These are phyloP conservation scores for Monopis laevigella DNA, from an alignment of 2,888 invertebrate species.

Conservation along the genomic window DNA sequence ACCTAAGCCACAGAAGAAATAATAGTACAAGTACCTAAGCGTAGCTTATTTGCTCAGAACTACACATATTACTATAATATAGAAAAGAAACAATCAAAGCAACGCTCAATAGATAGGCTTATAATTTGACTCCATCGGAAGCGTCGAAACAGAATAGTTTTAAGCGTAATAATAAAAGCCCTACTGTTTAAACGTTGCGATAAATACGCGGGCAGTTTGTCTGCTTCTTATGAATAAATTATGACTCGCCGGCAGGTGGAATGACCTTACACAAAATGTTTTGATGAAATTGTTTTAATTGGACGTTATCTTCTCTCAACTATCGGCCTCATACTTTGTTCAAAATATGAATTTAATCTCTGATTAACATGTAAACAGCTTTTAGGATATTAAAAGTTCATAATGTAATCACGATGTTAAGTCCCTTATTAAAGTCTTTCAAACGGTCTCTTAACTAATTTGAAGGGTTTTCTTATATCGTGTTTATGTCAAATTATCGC, in stretches of 20 bases:
- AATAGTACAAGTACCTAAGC: too few relatives aligned
- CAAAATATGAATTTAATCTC: slow-evolving; percentile 50
- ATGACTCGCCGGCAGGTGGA: slow-evolving; percentile 56
- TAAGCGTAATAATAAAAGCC: too few relatives aligned
- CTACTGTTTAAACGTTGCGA: slow-evolving; percentile 23
- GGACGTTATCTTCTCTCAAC: slow-evolving; percentile 51
- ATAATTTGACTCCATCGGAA: too few relatives aligned
- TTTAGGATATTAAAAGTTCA: background rate
- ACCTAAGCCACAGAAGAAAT: too few relatives aligned
- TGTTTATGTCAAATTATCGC: too few relatives aligned
- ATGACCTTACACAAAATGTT: slow-evolving; percentile 66
- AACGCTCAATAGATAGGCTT: too few relatives aligned
- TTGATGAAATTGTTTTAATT: slow-evolving; percentile 68
- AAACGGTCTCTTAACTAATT: too few relatives aligned
- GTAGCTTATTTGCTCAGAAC: too few relatives aligned
- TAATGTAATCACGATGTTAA: background rate
- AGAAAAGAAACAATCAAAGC: too few relatives aligned
- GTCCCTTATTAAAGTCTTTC: background rate
- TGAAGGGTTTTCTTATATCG: too few relatives aligned
- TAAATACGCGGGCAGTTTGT: slow-evolving; percentile 8
- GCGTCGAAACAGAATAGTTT: too few relatives aligned
- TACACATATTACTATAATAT: too few relatives aligned
- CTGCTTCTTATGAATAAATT: slow-evolving; percentile 59
- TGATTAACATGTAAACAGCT: slow-evolving; percentile 2
- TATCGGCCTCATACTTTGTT: slow-evolving; percentile 50